Conservation (phyloP, 2,888 invertebrate species). For the Boloria selene region DNA sequence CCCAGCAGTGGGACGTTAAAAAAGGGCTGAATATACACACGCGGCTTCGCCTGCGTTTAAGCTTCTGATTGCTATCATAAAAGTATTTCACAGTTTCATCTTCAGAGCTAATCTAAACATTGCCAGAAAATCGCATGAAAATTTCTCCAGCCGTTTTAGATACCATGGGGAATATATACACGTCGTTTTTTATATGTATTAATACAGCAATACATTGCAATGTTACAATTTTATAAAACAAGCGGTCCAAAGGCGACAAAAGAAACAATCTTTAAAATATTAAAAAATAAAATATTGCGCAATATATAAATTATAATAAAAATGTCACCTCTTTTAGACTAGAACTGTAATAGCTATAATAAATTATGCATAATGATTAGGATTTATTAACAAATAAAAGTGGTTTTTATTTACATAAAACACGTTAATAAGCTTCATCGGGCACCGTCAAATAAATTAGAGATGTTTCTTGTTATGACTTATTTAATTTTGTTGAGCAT, state of each 20-base stretch:
- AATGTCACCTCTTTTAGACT: conserved; percentile 25
- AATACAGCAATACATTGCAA: no score
- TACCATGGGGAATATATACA: no score
- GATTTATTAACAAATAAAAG: conserved; percentile 31
- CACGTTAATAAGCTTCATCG: conserved; percentile 24
- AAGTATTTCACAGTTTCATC: no score
- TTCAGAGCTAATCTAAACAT: no score
- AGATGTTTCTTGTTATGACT: conserved; percentile 10
- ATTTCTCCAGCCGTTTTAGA: no score
- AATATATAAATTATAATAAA: conserved; percentile 28
- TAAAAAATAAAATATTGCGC: conserved; percentile 25
- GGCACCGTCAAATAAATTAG: conserved; percentile 21
- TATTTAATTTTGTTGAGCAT: conserved; percentile 11
- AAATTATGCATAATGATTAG: conserved; percentile 28
- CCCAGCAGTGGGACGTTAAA: no score
- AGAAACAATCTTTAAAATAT: neutral
- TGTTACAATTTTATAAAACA: conserved; percentile 1
- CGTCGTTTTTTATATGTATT: no score
- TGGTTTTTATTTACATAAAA: conserved; percentile 24
- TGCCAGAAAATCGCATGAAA: no score
- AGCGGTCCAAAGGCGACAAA: neutral
- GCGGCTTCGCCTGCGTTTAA: no score
- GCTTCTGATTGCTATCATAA: no score
- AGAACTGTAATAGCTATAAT: conserved; percentile 24
- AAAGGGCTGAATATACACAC: no score